Base-by-base conservation (phyloP, 2,888 invertebrate species). In the Drosophila differens region DNA sequence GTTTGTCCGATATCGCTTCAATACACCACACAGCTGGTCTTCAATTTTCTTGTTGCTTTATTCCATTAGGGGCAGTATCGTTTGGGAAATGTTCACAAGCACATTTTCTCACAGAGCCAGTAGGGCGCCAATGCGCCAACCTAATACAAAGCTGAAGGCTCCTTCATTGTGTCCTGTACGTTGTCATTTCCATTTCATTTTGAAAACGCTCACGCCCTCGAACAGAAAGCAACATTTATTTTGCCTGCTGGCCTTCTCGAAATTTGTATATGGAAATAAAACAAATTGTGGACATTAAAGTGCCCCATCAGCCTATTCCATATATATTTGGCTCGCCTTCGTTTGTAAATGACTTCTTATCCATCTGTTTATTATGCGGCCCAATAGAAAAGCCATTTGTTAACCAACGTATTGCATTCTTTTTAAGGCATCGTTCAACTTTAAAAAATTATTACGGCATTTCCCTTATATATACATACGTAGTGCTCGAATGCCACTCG, bases 211-310 rank as follows among this genome's bases (percentile, higher is more conserved):
- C 63, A 74, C 80, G 83, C 83, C 89, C 59, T 63, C 66, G 66
- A 70, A 73, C 70, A 68, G 65, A 72, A 67, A 52, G 72, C 54
- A 54, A 70, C 87, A 90, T 90, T 85, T 90, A 89, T 85, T 90
- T 85, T 85, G 75, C 57, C 70, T 32, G 22, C 67, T 55, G 83
- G 35, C 19, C 44, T 47, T n/a, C 47, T 12, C 30, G 25, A 57
- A 51, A 52, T 74, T 79, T 70, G 61, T 73, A 59, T 81, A 70
- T 75, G 71, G 61, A 83, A 90, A 88, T 73, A 69, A 79, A 77
- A 88, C 76, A 90, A 90, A 85, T 85, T 88, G 89, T 83, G 62
- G 35, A 82, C 79, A 76, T 82, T 85, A 74, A 80, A 85, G 76
- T 73, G 70, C 49, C 65, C 51, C 47, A 47, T 44, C 37, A 14